A percentile compares a stretch with the other conserved stretches of the same genome.
These are phyloP conservation scores for Andricus quercusramuli DNA, from an alignment of 2,888 invertebrate genomes.

Conservation along the genomic window DNA sequence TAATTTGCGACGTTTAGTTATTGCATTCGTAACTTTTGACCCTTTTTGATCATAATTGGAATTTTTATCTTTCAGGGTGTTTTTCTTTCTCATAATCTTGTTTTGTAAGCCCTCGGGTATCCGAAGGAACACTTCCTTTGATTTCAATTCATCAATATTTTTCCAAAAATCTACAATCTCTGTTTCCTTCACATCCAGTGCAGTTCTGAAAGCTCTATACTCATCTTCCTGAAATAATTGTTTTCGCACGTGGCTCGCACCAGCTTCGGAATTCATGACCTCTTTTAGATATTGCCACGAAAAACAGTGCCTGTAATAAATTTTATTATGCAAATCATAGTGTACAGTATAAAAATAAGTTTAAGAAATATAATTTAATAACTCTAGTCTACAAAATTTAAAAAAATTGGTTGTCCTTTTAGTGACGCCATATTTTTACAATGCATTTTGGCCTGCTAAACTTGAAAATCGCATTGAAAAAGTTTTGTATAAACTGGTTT, in stretches of 20 bases:
- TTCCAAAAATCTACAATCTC: conserved; percentile 1
- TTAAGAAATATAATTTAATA: neutral
- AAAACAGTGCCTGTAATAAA: neutral
- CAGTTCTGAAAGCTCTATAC: neutral
- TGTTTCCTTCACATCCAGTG: conserved; percentile 28
- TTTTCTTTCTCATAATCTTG: neutral
- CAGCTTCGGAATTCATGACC: conserved; percentile 13
- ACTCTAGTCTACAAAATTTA: too few relatives aligned
- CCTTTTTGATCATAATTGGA: neutral
- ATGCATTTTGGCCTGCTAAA: too few relatives aligned
- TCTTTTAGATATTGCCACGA: neutral
- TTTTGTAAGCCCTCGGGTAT: neutral
- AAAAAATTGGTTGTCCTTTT: too few relatives aligned
- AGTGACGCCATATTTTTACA: too few relatives aligned
- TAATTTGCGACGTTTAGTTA: neutral
- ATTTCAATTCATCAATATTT: neutral
- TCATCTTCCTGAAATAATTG: conserved; percentile 11
- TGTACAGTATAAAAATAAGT: neutral
- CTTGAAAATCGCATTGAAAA: too few relatives aligned
- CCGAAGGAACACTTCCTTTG: neutral
- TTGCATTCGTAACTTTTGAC: neutral
- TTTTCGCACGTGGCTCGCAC: neutral
- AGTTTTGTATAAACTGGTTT: too few relatives aligned
- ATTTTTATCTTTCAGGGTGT: neutral
- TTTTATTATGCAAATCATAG: neutral